These are phyloP conservation scores for Bufotes viridis DNA, from an alignment of 2,797 vertebrate genomes.

Conservation along the genomic window DNA sequence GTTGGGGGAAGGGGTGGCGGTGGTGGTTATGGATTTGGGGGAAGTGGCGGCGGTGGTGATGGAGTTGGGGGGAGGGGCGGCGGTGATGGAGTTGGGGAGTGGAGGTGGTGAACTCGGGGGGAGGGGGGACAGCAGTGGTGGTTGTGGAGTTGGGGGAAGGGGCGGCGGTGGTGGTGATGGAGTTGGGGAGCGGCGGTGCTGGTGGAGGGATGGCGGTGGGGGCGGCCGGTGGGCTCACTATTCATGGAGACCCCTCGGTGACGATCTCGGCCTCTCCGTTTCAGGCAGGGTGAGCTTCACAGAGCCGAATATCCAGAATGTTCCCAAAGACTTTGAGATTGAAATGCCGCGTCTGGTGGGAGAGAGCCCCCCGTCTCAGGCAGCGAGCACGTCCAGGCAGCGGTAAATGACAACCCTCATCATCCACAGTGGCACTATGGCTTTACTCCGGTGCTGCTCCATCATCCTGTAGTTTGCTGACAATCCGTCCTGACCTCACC, in stretches of 20 bases:
- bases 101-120: background rate
- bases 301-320: constrained; percentile 96
- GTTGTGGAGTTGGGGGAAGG: background rate
- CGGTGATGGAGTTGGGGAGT: background rate
- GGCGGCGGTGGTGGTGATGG: no score
- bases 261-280: background rate
- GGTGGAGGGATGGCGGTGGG: no score
- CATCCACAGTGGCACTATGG: background rate
- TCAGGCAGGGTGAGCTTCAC: constrained; percentile 91
- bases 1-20: no score
- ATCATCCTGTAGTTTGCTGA: background rate
- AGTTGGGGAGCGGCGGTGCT: background rate
- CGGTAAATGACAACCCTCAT: constrained; percentile 67
- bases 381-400: constrained; percentile 58
- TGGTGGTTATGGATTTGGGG: background rate
- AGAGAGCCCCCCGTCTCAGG: constrained; percentile 85
- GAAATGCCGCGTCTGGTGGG: constrained; percentile 83
- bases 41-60: no score
- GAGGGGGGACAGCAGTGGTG: background rate
- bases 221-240: no score
- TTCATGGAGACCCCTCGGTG: no score
- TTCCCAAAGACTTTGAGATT: constrained; percentile 97
- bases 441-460: no score
- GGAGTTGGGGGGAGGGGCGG: background rate
- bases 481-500: background rate